These are phyloP conservation scores for Chiroxiphia lanceolata DNA, from an alignment of 2,797 vertebrate genomes.

Conservation along the genomic window DNA sequence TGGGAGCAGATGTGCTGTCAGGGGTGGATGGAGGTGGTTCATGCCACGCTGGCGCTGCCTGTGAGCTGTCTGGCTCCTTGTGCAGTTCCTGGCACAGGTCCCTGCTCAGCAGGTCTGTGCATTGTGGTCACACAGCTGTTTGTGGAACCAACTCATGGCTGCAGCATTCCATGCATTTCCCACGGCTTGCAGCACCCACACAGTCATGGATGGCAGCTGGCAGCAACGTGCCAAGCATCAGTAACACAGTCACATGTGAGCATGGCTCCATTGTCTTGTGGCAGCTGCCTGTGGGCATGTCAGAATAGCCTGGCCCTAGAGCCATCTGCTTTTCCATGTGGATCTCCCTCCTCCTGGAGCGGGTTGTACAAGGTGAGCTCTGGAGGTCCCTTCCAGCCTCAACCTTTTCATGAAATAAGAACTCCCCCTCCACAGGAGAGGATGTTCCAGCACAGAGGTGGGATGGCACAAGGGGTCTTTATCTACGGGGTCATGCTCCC, in stretches of 20 bases:
- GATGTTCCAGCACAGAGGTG: rapidly evolving
- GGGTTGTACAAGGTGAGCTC: background rate
- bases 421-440: background rate
- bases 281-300: background rate
- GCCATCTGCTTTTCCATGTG: background rate
- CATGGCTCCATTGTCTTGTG: background rate
- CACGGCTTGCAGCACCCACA: background rate
- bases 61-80: background rate
- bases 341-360: background rate
- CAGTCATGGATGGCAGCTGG: background rate
- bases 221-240: background rate
- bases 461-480: background rate
- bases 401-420: background rate
- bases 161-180: background rate
- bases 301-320: background rate
- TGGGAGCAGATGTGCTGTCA: background rate
- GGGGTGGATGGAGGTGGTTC: background rate
- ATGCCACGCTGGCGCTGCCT: rapidly evolving
- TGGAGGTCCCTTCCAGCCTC: background rate
- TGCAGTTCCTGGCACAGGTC: background rate
- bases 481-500: background rate
- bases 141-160: background rate
- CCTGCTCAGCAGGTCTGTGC: rapidly evolving
- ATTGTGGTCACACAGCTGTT: background rate
- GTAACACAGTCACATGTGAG: rapidly evolving